phyloP scores from a whole-genome alignment of 2,797 vertebrate species.

The Pampus argenteus region DNA sequence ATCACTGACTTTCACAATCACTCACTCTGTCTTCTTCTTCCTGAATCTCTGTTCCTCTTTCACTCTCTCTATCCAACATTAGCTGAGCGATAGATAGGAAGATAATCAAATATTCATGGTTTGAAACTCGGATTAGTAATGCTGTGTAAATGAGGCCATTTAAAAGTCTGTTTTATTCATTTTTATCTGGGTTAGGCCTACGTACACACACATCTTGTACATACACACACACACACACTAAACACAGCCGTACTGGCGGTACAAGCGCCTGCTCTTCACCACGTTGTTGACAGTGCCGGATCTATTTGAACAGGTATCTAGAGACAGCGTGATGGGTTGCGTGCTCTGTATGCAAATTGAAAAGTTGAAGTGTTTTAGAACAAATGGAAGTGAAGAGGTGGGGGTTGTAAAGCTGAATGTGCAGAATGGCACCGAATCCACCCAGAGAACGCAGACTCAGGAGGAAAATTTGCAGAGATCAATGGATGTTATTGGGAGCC shows the following conservation, averaged over 20 bases:
- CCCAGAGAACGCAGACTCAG: constrained; percentile 67
- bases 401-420: constrained; percentile 75
- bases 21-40: constrained; percentile 43
- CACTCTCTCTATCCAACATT: constrained; percentile 51
- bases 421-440: constrained; percentile 72
- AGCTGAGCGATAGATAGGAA: constrained; percentile 69
- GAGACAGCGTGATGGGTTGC: constrained; percentile 74
- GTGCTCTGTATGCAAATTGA: constrained; percentile 81
- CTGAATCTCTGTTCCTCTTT: constrained; percentile 19
- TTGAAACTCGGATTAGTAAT: constrained; percentile 81
- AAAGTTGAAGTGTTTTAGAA: constrained; percentile 76
- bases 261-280: constrained; percentile 49
- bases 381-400: constrained; percentile 62
- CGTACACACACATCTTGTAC: constrained; percentile 52
- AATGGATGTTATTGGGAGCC: constrained; percentile 78
- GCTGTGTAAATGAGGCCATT: constrained; percentile 85
- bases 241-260: constrained; percentile 29
- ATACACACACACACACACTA: constrained; percentile 43
- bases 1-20: constrained; percentile 55
- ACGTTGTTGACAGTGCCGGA: constrained; percentile 63
- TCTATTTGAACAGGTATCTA: constrained; percentile 79
- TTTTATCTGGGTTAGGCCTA: constrained; percentile 84
- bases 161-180: constrained; percentile 86
- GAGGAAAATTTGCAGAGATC: constrained; percentile 75
- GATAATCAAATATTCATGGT: constrained; percentile 85